Evolutionary conservation across 1,140 invertebrate species (phyloP).

Genomic region (Diuraphis noxia): DNA sequence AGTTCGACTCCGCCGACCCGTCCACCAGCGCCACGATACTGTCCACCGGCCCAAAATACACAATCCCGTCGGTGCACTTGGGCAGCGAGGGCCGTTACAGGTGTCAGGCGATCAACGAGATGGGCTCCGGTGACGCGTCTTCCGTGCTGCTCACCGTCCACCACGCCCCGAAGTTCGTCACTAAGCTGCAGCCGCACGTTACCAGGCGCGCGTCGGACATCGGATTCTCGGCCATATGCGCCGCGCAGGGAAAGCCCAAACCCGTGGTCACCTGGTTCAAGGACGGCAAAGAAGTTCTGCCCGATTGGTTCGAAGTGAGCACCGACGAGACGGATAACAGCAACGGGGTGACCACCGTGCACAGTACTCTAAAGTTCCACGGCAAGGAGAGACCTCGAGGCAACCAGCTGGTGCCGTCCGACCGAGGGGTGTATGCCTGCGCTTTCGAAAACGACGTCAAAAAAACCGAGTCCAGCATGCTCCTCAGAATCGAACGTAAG

Average conservation of each 20-base stretch:
- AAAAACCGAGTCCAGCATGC: slow-evolving; percentile 81
- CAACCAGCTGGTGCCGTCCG: slow-evolving; percentile 77
- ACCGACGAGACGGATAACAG: slow-evolving; percentile 75
- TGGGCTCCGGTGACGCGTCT: slow-evolving; percentile 81
- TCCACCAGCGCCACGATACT: slow-evolving; percentile 67
- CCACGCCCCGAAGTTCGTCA: slow-evolving; percentile 80
- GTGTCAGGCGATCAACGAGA: slow-evolving; percentile 85
- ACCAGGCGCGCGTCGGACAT: slow-evolving; percentile 78
- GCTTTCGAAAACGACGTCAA: slow-evolving; percentile 88
- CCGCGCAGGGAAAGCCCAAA: slow-evolving; percentile 83
- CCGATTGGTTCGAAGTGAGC: slow-evolving; percentile 78
- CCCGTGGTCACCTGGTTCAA: slow-evolving; percentile 85
- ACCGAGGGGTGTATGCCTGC: slow-evolving; percentile 85
- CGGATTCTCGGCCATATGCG: slow-evolving; percentile 79
- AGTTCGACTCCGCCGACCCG: slow-evolving; percentile 67
- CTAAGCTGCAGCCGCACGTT: slow-evolving; percentile 80
- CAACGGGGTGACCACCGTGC: slow-evolving; percentile 78
- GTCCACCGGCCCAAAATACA: slow-evolving; percentile 78
- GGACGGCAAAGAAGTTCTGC: slow-evolving; percentile 75
- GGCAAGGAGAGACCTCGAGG: slow-evolving; percentile 74
- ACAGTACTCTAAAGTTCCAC: slow-evolving; percentile 78
- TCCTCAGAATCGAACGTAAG: slow-evolving; percentile 86
- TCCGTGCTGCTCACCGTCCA: slow-evolving; percentile 82
- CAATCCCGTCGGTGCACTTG: slow-evolving; percentile 79
- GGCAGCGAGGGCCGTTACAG: slow-evolving; percentile 85